A percentile compares a stretch with the other conserved stretches of the same genome.
Evolutionary conservation across 2,113 vertebrate genomes (phyloP).

Genomic region (Neomonachus schauinslandi): DNA sequence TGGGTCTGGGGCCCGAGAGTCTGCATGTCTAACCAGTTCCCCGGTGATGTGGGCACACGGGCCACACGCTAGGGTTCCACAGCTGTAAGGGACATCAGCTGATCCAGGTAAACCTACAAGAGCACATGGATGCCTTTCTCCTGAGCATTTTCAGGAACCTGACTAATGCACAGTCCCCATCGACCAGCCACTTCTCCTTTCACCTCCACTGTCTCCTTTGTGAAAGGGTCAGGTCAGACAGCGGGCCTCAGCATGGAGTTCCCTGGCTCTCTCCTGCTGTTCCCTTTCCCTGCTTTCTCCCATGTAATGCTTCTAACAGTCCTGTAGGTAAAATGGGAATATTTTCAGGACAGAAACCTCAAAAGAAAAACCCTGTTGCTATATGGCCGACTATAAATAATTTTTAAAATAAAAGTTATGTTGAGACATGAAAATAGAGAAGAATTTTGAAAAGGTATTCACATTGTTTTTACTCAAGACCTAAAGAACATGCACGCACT

Average conservation of each 20-base stretch:
- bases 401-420: background rate
- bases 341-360: background rate
- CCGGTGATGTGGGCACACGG: rapidly evolving
- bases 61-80: rapidly evolving
- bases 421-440: background rate
- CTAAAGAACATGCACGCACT: background rate
- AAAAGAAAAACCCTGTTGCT: background rate
- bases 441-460: background rate
- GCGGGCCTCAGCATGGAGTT: rapidly evolving
- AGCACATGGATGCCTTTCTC: background rate
- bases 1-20: background rate
- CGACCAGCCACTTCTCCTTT: background rate
- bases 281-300: background rate
- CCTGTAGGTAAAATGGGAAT: background rate
- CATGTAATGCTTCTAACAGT: background rate
- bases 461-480: background rate
- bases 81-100: background rate
- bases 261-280: background rate
- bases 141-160: background rate
- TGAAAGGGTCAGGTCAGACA: background rate
- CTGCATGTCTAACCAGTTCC: background rate
- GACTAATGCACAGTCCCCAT: background rate
- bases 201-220: background rate
- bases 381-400: background rate
- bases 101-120: background rate